These are phyloP conservation scores for Melipona beecheii DNA, from an alignment of 2,888 invertebrate species.

Conservation along the genomic window DNA sequence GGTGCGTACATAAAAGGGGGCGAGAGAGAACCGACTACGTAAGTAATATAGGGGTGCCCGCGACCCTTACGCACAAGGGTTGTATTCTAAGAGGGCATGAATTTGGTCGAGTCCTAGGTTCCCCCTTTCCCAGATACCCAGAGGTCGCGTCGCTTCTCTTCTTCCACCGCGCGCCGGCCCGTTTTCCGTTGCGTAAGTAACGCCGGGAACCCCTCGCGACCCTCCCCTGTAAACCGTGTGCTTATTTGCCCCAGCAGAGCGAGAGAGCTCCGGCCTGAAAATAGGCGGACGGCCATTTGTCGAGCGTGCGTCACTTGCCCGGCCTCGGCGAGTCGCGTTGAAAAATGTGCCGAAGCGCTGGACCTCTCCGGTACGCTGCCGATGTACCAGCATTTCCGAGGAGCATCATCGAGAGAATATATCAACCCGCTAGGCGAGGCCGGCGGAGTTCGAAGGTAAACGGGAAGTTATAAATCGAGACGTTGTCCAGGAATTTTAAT, in stretches of 20 bases:
- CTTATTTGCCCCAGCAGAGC: slow-evolving; percentile 75
- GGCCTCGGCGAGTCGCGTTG: slow-evolving; percentile 1
- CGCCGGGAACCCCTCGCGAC: slow-evolving; percentile 73
- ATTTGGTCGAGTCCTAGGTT: slow-evolving; percentile 70
- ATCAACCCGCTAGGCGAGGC: not conserved
- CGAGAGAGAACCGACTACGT: slow-evolving; percentile 73
- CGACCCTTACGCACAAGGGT: slow-evolving; percentile 80
- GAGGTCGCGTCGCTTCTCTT: slow-evolving; percentile 11
- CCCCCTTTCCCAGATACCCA: slow-evolving; percentile 16
- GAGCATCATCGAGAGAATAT: not conserved
- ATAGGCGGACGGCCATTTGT: slow-evolving; percentile 67
- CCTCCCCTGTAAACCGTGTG: slow-evolving; percentile 77
- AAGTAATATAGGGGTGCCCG: slow-evolving; percentile 79
- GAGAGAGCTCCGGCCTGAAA: slow-evolving; percentile 54
- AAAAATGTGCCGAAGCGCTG: slow-evolving; percentile 41
- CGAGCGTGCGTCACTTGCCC: slow-evolving; percentile 62
- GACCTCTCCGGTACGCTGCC: not conserved
- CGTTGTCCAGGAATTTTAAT: slow-evolving; percentile 31
- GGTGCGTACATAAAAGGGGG: slow-evolving; percentile 71
- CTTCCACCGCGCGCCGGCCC: slow-evolving; percentile 47
- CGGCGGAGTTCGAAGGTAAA: slow-evolving; percentile 2
- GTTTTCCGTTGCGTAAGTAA: slow-evolving; percentile 80
- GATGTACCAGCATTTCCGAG: not conserved
- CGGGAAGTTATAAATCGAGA: slow-evolving; percentile 24
- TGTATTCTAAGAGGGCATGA: slow-evolving; percentile 79